These are phyloP conservation scores for Ia io DNA, from an alignment of 2,113 vertebrate genomes.

Conservation along the genomic window DNA sequence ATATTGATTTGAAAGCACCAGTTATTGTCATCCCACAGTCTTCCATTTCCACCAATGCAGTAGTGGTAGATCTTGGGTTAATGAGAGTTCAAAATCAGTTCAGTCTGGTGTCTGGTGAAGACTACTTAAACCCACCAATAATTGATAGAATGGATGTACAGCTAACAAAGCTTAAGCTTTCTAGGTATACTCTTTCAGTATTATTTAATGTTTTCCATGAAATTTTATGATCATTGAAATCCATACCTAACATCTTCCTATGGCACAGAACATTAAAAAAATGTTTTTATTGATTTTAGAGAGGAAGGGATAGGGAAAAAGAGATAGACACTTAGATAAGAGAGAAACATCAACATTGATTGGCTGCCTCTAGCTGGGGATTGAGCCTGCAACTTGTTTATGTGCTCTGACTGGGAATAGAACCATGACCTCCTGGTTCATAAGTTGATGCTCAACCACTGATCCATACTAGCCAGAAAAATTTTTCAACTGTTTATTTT, in stretches of 20 bases:
- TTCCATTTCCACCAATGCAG: constrained; percentile 86
- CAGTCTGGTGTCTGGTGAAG: constrained; percentile 82
- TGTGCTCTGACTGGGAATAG: too few species aligned
- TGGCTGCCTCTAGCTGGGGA: too few species aligned
- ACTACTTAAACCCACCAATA: constrained; percentile 85
- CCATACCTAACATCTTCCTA: neutral
- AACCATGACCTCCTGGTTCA: too few species aligned
- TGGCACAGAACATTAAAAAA: neutral
- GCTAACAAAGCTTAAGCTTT: constrained; percentile 92
- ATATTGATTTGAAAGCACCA: constrained; percentile 93
- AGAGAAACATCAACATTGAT: too few species aligned
- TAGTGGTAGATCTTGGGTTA: constrained; percentile 94
- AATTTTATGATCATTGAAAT: neutral
- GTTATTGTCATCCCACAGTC: constrained; percentile 94
- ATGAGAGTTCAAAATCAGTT: constrained; percentile 93
- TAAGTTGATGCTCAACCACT: too few species aligned
- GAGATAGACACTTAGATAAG: too few species aligned
- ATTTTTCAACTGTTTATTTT: neutral
- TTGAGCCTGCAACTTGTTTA: too few species aligned
- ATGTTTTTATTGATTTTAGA: too few species aligned
- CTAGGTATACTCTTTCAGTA: constrained; percentile 82
- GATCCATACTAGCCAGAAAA: too few species aligned
- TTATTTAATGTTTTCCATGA: neutral
- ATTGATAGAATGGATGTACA: constrained; percentile 92
- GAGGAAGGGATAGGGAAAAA: too few species aligned